Evolutionary conservation across 92 coral and sea anemone species (phyloP), one percentile per base, ranked within the genome.

Genomic region (Paragorgia papillata): DNA sequence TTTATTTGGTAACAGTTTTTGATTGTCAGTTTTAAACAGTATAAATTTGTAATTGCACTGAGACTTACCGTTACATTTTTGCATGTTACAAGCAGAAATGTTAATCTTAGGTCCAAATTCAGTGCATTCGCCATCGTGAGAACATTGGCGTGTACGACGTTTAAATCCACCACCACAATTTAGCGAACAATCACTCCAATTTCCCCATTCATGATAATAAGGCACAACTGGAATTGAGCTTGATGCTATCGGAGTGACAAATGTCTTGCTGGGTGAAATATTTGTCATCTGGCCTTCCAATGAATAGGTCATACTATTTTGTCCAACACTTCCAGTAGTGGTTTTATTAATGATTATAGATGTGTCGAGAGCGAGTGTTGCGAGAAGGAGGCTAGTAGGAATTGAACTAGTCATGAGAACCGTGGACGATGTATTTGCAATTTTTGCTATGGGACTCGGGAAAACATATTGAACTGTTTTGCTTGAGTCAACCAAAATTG

Each of bases 1-100:
- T n/a, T n/a, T n/a, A n/a, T n/a, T n/a, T n/a, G n/a, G n/a, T n/a
- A n/a, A n/a, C n/a, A n/a, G n/a, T n/a, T n/a, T n/a, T n/a, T n/a
- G n/a, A n/a, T n/a, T n/a, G n/a, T n/a, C n/a, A n/a, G n/a, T n/a
- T n/a, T n/a, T n/a, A n/a, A n/a, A n/a, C n/a, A n/a, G n/a, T n/a
- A n/a, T n/a, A n/a, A n/a, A n/a, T n/a, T n/a, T n/a, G n/a, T n/a
- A n/a, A n/a, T n/a, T n/a, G n/a, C n/a, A n/a, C n/a, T n/a, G n/a
- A n/a, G n/a, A n/a, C 58, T 68, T 68, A 68, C 75, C 57, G 40
- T 68, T 68, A 51, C 75, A 68, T 25, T 46, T 46, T 7, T 68
- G 58, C 18, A 68, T n/a, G 37, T 68, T 68, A 18, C 75, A 68
- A 17, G 35, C 29, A 1, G 75, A 37, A 13, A 20, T 17, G 46